Base-by-base conservation (phyloP, 2,797 vertebrate species). In the Odontamblyopus rebecca region DNA sequence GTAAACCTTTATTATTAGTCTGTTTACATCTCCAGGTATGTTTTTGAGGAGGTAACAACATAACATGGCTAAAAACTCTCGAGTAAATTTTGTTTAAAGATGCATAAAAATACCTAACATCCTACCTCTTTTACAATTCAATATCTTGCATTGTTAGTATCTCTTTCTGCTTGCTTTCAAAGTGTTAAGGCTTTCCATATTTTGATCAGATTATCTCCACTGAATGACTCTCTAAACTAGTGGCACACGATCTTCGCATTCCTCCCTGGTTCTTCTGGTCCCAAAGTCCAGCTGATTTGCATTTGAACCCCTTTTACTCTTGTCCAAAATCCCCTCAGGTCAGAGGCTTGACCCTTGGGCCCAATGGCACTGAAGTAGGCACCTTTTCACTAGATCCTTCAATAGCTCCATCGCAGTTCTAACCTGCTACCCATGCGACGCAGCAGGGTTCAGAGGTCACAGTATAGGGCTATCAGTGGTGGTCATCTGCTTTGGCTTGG, bases 381-480 rank as follows among this genome's bases (percentile, higher is more conserved):
- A 41, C 76, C 73, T 75, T 83, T 71, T 82, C 79, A 82, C 71
- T 79, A 7, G 68, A 70, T 73, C 75, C 77, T 72, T 83, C 87
- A 81, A 51, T 76, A 77, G 79, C 75, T 75, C 72, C 57, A 74
- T 83, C 81, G 81, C 85, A 69, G 69, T 32, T 65, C 84, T 32
- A 90, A 85, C 85, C 85, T 86, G 84, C 85, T 88, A 70, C 78
- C 74, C 67, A 70, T 60, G 66, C 78, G 82, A 82, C 89, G 82
- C 88, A 86, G 78, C 85, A 82, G 81, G 81, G 86, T 80, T 85
- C 81, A 86, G 75, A 85, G 89, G 86, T 88, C 82, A 76, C 73
- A 71, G 78, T 76, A 86, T 78, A 81, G 85, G 87, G 88, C 82
- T 91, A 93, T 91, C 89, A 88, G 0, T 89, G 89, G 1, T 64